These are phyloP conservation scores for Ciconia boyciana DNA, from an alignment of 2,113 vertebrate species.

Conservation along the genomic window DNA sequence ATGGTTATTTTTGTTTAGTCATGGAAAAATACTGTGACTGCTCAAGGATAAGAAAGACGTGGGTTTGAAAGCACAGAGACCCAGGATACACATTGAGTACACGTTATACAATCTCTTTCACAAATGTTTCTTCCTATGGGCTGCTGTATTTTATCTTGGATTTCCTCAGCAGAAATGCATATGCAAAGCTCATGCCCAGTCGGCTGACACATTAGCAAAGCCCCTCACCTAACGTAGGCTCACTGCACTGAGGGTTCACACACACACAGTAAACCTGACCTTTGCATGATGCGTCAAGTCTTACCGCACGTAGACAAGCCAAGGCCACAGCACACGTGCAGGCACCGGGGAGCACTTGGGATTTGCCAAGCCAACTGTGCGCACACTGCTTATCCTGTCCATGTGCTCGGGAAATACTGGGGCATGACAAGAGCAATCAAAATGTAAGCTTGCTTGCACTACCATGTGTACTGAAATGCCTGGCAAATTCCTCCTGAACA, in stretches of 20 bases:
- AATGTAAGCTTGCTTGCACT: not conserved
- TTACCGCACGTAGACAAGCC: not conserved
- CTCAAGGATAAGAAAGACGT: not conserved
- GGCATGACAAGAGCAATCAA: rapidly evolving
- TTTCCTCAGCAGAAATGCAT: not conserved
- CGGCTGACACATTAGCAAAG: not conserved
- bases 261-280: not conserved
- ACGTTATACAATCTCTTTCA: not conserved
- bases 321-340: not conserved
- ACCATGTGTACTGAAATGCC: not conserved
- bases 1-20: not conserved
- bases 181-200: not conserved
- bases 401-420: not conserved
- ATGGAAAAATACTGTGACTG: not conserved
- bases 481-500: not conserved
- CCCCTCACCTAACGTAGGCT: not conserved
- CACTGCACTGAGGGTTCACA: not conserved
- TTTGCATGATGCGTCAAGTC: not conserved
- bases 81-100: not conserved
- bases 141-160: not conserved
- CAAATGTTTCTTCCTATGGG: not conserved
- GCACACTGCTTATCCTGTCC: not conserved
- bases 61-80: not conserved
- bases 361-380: not conserved
- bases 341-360: not conserved